Evolutionary conservation across 1,140 invertebrate genomes (phyloP), one percentile per base, ranked within the genome.

Genomic region (Cydia strobilella): DNA sequence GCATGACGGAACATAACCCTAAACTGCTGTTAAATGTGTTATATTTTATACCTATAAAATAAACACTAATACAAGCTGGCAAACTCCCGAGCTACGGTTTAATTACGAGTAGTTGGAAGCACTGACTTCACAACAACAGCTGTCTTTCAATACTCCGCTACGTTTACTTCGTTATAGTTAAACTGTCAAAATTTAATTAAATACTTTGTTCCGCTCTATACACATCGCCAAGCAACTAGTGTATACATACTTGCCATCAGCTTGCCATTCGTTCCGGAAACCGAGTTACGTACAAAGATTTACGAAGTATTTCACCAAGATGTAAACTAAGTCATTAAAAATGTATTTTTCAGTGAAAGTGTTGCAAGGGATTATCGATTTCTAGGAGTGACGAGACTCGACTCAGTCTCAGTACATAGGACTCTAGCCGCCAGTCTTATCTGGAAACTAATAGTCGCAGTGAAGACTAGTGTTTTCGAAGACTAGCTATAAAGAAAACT

Each of bases 171-270:
- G 48, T 51, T 51, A 51, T 6, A 51, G 48, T n/a, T 1, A 51
- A 51, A 51, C 48, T 51, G 48, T 18, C 48, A n/a, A 51, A 51
- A 51, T 51, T 51, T 51, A 51, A 51, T 51, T 51, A 18, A 51
- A 51, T 51, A 51, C 45, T 51, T 51, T 51, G 48, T 51, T n/a
- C n/a, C 0, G 48, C 13, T 18, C 48, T 7, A 15, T 7, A 15
- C 45, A 51, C 48, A 51, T 51, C 5, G 15, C 15, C 15, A 51
- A 51, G 13, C 15, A 51, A 51, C 31, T 35, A n/a, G n/a, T n/a
- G 31, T 6, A 0, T n/a, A 18, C 15, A 18, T 18, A 51, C n/a
- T 51, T 51, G 15, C 5, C 48, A 18, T 15, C 18, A 1, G 5
- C n/a, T 51, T 51, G 15, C 5, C 48, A 18, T 15, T 51, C 4